A percentile compares a stretch with the other conserved stretches of the same genome.
phyloP scores from a whole-genome alignment of 2,797 vertebrate genomes.

The Sparidentex hasta region DNA sequence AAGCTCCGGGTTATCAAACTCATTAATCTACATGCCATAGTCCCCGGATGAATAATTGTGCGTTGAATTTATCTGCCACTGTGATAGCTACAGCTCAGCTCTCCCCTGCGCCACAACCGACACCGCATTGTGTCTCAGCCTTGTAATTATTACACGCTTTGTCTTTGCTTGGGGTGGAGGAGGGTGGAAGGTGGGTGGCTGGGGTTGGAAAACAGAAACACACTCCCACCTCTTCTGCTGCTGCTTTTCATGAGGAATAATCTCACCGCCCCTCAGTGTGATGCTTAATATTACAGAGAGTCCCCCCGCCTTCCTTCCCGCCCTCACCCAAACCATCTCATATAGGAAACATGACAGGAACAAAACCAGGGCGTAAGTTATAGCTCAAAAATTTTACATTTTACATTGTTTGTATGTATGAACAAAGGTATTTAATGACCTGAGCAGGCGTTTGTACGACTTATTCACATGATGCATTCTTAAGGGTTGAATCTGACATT shows the following conservation, averaged over 20 bases:
- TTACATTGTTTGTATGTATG: background rate
- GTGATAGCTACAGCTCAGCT: constrained; percentile 94
- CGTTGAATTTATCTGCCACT: constrained; percentile 98
- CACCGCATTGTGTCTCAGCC: constrained; percentile 87
- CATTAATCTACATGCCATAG: constrained; percentile 99
- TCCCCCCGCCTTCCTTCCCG: background rate
- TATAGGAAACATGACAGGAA: constrained; percentile 17
- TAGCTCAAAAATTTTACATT: constrained; percentile 5
- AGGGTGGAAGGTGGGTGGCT: constrained; percentile 49
- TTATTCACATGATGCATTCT: background rate
- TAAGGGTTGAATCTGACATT: background rate
- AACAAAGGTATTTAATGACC: background rate
- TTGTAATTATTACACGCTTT: constrained; percentile 95
- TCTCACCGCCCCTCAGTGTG: constrained; percentile 12
- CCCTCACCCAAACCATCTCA: background rate
- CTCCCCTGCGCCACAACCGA: constrained; percentile 84
- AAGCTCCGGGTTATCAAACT: constrained; percentile 98
- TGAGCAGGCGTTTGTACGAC: background rate
- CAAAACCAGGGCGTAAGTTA: constrained; percentile 9
- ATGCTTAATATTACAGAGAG: constrained; percentile 30
- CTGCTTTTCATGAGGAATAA: constrained; percentile 83
- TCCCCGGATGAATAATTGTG: constrained; percentile 99
- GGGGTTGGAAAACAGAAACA: constrained; percentile 82
- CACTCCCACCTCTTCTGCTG: constrained; percentile 74
- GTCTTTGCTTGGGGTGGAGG: constrained; percentile 85